Base-by-base conservation (phyloP, 1,140 invertebrate species). In the Eriosoma lanigerum region DNA sequence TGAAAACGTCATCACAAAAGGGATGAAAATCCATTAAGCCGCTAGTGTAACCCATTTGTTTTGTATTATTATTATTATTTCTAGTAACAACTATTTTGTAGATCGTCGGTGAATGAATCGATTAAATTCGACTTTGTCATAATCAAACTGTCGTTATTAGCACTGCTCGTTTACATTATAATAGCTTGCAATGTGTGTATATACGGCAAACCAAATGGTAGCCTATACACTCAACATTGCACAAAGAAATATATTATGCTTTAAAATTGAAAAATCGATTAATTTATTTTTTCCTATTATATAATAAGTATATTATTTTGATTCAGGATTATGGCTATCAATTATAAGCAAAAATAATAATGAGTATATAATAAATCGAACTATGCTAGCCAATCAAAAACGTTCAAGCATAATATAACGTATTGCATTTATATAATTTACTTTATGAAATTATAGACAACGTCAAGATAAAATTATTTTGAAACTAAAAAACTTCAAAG, bases 61-160 rank as follows among this genome's bases (percentile, higher is more conserved):
- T 76, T 58, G 73, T 58, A 60, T 58, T 60, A 66, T 44, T 66
- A 44, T 66, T 64, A 64, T 44, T 64, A 64, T 54, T 76, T 76
- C 29, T 76, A 73, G 32, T 46, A 48, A 58, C 54, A 56, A 44
- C 73, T 58, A 76, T 76, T 56, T 76, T 58, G 54, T 76, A 44
- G 73, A 76, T 76, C 52, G 50, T 38, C 29, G 58, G 52, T 44
- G 26, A 58, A 13, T 76, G 52, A 24, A 76, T 76, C 73, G 73
- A 76, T 76, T 56, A 76, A 76, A 56, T 76, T 76, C 50, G n/a
- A 76, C 73, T 76, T 76, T 58, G 32, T 76, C 73, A 76, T 56
- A 44, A 76, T 76, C 73, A 76, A 76, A 58, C 52, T 24, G 29
- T 76, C 73, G 32, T 76, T 76, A 76, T 76, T 56, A 29, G 21